Conservation (phyloP, 2,888 invertebrate species). For the Drosophila tanythrix region DNA sequence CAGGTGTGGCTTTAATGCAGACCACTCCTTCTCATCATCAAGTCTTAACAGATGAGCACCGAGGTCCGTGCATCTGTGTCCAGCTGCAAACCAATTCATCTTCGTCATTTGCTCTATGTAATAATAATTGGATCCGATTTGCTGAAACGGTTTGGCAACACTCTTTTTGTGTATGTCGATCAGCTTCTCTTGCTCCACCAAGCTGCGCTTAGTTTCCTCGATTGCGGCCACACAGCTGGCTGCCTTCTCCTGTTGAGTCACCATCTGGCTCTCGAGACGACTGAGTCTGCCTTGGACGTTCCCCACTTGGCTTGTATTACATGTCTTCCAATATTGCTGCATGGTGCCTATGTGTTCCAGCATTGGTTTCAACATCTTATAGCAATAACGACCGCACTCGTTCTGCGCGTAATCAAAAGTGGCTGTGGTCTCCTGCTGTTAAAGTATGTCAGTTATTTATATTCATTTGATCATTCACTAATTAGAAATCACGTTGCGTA, state of each 20-base stretch:
- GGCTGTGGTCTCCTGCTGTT: not conserved
- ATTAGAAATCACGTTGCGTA: not conserved
- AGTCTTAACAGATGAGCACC: not conserved
- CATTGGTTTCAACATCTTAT: not conserved
- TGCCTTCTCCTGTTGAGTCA: not conserved
- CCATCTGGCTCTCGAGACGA: not conserved
- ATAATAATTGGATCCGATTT: constrained; percentile 2
- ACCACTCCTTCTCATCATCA: not conserved
- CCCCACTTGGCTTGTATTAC: not conserved
- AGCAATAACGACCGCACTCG: not conserved
- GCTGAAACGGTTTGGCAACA: not conserved
- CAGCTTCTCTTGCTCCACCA: not conserved
- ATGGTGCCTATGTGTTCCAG: not conserved
- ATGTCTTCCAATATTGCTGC: not conserved
- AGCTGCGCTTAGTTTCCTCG: not conserved
- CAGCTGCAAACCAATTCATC: not conserved
- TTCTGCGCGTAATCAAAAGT: not conserved
- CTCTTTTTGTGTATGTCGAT: not conserved
- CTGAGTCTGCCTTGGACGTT: not conserved
- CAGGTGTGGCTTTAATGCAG: not conserved
- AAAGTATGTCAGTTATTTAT: not conserved
- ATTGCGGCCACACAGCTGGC: not conserved
- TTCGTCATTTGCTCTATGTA: fast-evolving
- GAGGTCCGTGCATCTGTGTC: not conserved
- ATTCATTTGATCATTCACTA: not conserved